Conservation (phyloP, 1,140 invertebrate species). For the Leptonema lineaticorne region DNA sequence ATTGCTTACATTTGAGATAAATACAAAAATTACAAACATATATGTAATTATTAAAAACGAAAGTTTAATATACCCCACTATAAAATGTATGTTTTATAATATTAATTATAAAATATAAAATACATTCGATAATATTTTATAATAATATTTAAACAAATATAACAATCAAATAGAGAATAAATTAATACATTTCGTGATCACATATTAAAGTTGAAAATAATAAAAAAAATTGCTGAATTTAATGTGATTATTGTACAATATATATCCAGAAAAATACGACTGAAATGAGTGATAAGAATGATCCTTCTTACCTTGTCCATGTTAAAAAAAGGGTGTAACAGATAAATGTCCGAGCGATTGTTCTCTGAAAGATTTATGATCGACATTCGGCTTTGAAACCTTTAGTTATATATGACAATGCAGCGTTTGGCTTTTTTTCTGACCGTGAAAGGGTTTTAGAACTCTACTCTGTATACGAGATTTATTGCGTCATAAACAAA, state of each 20-base stretch:
- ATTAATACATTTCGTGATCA: background rate
- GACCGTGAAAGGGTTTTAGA: conserved; percentile 34
- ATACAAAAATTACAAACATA: too few species aligned
- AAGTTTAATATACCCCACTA: too few species aligned
- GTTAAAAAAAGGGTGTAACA: conserved; percentile 4
- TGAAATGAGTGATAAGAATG: background rate
- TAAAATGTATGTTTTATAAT: too few species aligned
- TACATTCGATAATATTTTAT: too few species aligned
- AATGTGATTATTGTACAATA: too few species aligned
- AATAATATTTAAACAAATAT: too few species aligned
- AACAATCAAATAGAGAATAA: background rate
- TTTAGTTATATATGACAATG: conserved; percentile 21
- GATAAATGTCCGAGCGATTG: conserved; percentile 13
- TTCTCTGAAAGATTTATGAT: conserved; percentile 27
- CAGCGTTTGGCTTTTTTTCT: conserved; percentile 15
- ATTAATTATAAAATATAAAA: too few species aligned
- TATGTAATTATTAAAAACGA: too few species aligned
- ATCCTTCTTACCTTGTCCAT: background rate
- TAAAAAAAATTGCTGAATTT: too few species aligned
- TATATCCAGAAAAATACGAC: too few species aligned
- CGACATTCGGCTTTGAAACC: conserved; percentile 20
- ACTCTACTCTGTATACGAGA: conserved; percentile 14
- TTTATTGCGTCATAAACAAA: conserved; percentile 32
- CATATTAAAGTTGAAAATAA: too few species aligned
- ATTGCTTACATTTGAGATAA: too few species aligned